phyloP scores from a whole-genome alignment of 2,113 vertebrate genomes.

The Lichenostomus cassidix region DNA sequence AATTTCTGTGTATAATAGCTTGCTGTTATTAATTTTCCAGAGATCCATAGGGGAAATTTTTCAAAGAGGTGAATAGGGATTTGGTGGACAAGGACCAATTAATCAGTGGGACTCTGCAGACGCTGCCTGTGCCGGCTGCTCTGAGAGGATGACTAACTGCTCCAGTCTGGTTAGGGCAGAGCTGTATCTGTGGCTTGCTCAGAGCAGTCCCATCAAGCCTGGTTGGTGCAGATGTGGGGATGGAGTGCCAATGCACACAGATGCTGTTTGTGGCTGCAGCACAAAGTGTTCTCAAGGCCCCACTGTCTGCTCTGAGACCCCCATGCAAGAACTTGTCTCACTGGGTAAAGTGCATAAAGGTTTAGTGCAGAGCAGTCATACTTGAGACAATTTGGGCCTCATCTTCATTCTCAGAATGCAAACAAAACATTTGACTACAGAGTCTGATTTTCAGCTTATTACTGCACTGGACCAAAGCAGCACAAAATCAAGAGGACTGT shows the following conservation, averaged over 20 bases:
- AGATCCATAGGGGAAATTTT: not conserved
- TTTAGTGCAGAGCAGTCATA: not conserved
- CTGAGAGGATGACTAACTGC: not conserved
- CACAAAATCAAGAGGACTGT: not conserved
- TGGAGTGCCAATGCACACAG: not conserved
- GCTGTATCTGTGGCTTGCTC: not conserved
- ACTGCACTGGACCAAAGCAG: not conserved
- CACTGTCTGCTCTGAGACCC: not conserved
- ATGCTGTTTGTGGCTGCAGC: not conserved
- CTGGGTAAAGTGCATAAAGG: not conserved
- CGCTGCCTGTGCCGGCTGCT: not conserved
- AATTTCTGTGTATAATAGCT: not conserved
- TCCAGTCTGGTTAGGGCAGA: not conserved
- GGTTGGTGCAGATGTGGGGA: not conserved
- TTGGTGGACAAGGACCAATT: conserved; percentile 14
- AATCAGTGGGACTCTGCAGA: not conserved
- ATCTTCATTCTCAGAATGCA: not conserved
- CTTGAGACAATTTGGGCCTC: not conserved
- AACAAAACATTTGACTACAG: not conserved
- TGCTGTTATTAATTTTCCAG: not conserved
- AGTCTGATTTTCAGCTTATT: not conserved
- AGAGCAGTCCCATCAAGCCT: not conserved
- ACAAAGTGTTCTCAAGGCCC: not conserved
- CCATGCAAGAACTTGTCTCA: not conserved
- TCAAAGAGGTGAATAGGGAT: not conserved